phyloP scores from a whole-genome alignment of 1,140 invertebrate genomes.

The Cotesia chilonis region DNA sequence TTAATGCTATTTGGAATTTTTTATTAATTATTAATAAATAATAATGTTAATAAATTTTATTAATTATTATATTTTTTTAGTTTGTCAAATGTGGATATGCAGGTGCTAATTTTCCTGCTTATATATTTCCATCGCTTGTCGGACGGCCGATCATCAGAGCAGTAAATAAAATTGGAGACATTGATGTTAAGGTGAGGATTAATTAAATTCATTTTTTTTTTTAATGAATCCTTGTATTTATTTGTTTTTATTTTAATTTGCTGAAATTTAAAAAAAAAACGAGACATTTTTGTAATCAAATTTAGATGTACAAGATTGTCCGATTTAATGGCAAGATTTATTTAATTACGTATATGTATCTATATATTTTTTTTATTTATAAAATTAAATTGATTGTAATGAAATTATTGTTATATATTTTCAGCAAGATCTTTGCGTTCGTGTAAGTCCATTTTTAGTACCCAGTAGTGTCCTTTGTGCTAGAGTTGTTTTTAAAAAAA shows the following conservation, averaged over 20 bases:
- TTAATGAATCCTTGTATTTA: neutral
- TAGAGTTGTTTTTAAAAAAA: constrained; percentile 30
- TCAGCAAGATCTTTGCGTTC: constrained; percentile 65
- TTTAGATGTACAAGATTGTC: constrained; percentile 21
- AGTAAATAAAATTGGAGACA: constrained; percentile 96
- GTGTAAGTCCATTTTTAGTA: constrained; percentile 58
- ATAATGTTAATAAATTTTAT: constrained; percentile 20
- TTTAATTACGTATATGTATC: neutral
- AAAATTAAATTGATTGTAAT: constrained; percentile 41
- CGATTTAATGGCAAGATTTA: constrained; percentile 19
- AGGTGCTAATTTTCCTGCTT: constrained; percentile 97
- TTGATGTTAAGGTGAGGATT: constrained; percentile 92
- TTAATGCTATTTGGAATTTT: constrained; percentile 1
- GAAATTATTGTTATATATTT: constrained; percentile 53
- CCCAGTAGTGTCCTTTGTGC: constrained; percentile 38
- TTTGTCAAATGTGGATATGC: constrained; percentile 99
- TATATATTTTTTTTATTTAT: constrained; percentile 3
- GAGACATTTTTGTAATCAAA: constrained; percentile 5
- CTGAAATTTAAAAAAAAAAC: neutral
- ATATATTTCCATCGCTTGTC: constrained; percentile 99
- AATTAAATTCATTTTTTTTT: constrained; percentile 6
- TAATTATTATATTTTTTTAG: constrained; percentile 70
- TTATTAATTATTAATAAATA: constrained; percentile 31
- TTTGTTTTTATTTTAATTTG: constrained; percentile 21
- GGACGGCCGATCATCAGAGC: constrained; percentile 98